Conservation (phyloP, 2,888 invertebrate species). For the Anoncus sp. region DNA sequence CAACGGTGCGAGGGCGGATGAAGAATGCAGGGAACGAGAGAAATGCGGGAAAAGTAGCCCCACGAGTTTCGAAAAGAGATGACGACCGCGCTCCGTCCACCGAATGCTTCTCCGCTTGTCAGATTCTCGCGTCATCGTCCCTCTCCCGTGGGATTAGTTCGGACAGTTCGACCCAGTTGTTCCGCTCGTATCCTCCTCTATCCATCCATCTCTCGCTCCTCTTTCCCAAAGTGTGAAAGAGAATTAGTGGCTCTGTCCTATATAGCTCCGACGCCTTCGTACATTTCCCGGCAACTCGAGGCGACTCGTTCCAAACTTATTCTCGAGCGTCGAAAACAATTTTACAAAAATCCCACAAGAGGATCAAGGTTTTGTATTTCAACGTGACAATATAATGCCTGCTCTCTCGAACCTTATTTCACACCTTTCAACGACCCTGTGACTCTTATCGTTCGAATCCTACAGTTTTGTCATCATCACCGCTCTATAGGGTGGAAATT, state of each 20-base stretch:
- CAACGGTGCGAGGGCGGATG: slow-evolving; percentile 35
- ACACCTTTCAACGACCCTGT: too few relatives aligned
- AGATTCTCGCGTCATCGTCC: slow-evolving; percentile 59
- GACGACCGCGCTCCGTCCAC: slow-evolving; percentile 35
- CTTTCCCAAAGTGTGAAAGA: slow-evolving; percentile 52
- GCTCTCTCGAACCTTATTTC: background rate
- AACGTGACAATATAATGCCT: background rate
- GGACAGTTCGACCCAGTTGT: slow-evolving; percentile 63
- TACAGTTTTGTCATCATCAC: background rate
- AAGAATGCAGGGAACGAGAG: slow-evolving; percentile 24
- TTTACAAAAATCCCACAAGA: slow-evolving; percentile 46
- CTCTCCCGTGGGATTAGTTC: slow-evolving; percentile 60
- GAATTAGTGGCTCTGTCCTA: slow-evolving; percentile 50
- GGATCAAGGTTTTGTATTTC: slow-evolving; percentile 45
- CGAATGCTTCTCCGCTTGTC: slow-evolving; percentile 49
- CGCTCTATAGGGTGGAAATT: too few relatives aligned
- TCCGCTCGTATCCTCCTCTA: slow-evolving; percentile 52
- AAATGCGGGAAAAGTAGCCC: slow-evolving; percentile 10
- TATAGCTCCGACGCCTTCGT: slow-evolving; percentile 21
- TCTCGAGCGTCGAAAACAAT: slow-evolving; percentile 39
- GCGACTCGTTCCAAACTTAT: slow-evolving; percentile 33
- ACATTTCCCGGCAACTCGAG: slow-evolving; percentile 29
- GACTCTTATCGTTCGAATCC: background rate
- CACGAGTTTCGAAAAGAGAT: slow-evolving; percentile 22
- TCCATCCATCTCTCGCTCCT: slow-evolving; percentile 9